phyloP scores from a whole-genome alignment of 2,797 vertebrate species.

The Picus viridis region DNA sequence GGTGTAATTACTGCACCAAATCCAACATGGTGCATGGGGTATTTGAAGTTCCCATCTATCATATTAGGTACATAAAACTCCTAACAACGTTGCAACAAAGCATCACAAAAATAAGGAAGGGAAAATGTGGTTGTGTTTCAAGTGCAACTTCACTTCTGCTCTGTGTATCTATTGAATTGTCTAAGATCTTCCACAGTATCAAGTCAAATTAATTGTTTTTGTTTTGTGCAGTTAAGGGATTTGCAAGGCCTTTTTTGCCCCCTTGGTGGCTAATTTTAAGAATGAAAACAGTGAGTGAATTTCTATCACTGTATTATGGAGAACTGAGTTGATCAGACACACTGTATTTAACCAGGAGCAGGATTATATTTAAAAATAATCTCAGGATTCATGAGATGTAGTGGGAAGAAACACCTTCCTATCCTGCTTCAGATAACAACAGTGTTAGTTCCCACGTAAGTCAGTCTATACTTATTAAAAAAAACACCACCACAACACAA shows the following conservation, averaged over 20 bases:
- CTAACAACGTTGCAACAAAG: neutral
- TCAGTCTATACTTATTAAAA: constrained; percentile 16
- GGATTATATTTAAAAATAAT: neutral
- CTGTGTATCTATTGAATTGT: neutral
- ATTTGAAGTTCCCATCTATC: neutral
- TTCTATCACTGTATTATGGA: neutral
- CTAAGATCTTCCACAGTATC: neutral
- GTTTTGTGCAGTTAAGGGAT: neutral
- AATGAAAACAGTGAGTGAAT: neutral
- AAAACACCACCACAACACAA: neutral
- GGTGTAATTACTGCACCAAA: constrained; percentile 16
- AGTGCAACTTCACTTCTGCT: neutral
- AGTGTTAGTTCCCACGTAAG: neutral
- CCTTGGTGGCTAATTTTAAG: neutral
- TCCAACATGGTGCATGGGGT: neutral
- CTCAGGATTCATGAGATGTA: neutral
- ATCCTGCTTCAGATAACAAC: neutral
- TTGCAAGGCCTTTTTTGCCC: neutral
- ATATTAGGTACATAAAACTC: neutral
- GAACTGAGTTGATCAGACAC: neutral
- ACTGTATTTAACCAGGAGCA: neutral
- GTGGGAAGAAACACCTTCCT: neutral
- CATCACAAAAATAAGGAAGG: neutral
- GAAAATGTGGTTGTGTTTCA: neutral
- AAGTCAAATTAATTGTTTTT: neutral